Percentiles rank a stretch among this genome's conserved stretches.
Evolutionary conservation across 64 coral and sea anemone species (phyloP).

Genomic region (Stichodactyla helianthus): DNA sequence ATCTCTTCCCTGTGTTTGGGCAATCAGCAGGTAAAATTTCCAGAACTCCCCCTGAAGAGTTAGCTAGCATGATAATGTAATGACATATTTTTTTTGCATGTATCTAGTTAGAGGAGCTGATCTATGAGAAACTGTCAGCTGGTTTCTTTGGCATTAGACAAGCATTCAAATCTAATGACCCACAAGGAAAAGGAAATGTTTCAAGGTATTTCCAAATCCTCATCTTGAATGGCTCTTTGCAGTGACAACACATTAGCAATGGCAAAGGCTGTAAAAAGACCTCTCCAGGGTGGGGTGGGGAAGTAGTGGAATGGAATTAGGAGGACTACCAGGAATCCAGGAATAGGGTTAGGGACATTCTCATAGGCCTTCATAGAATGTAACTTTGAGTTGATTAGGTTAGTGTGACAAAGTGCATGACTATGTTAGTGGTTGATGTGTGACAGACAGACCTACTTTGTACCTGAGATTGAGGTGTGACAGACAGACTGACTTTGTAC

Average conservation of each 20-base stretch:
- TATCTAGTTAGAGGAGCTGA: slow-evolving; percentile 65
- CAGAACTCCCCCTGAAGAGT: not conserved
- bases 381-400: not conserved
- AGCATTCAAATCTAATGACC: slow-evolving; percentile 82
- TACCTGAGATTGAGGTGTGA: no score
- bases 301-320: no score
- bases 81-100: not conserved
- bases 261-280: no score
- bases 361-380: no score
- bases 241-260: no score
- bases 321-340: no score
- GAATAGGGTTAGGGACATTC: no score
- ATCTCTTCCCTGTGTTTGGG: no score
- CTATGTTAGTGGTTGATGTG: not conserved
- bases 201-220: slow-evolving; percentile 49
- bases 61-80: not conserved
- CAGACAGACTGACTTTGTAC: no score
- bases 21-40: no score
- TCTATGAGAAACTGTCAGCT: slow-evolving; percentile 62
- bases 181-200: slow-evolving; percentile 67
- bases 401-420: not conserved
- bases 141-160: slow-evolving; percentile 67
- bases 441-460: not conserved
- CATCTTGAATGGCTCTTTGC: no score
- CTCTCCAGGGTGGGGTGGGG: no score